Base-by-base conservation (phyloP, 1,140 invertebrate genomes). In the Drosophila pseudoananassae region DNA sequence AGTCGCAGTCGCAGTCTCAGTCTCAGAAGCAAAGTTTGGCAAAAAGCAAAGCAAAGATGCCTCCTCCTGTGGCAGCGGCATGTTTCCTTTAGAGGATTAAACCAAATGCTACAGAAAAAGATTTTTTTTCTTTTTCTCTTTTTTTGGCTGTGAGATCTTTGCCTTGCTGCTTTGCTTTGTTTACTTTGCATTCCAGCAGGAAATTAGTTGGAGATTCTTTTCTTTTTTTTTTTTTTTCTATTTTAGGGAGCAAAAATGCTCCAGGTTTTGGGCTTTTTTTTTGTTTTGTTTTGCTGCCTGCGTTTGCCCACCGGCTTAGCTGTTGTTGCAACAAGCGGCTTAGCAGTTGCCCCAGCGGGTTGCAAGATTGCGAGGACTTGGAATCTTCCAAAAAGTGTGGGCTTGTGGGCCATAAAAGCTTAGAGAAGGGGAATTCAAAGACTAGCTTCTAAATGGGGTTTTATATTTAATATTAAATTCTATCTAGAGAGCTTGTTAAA, bases 61-160 rank as follows among this genome's bases (percentile, higher is more conserved):
- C 59, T 43, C 46, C 57, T 64, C 57, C 66, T 63, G 46, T 23
- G 77, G 78, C 43, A 59, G 78, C 79, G 79, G 80, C 82, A 87
- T 85, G 82, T 85, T 85, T 85, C 80, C 82, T 85, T 82, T 87
- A 64, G 31, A 66, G 78, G 82, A 85, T 87, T 85, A 88, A 82
- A 71, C 53, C 66, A 72, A 87, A 76, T 85, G 82, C 82, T 71
- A 82, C 82, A 87, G 82, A 66, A 85, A 71, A 78, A 65, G 70
- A 82, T 81, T 74, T 64, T 53, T 47, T 47, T 73, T 27, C 57
- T 47, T 47, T 63, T 27, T 52, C 33, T 27, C 43, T 53, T 10
- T 50, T 50, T 38, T 59, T 14, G 73, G 36, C 53, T 78, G 69
- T 61, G 69, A 76, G 78, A 81, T 76, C 47, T 36, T 64, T 73